Conservation (phyloP, 2,888 invertebrate species). For the Pilophorus perplexus region DNA sequence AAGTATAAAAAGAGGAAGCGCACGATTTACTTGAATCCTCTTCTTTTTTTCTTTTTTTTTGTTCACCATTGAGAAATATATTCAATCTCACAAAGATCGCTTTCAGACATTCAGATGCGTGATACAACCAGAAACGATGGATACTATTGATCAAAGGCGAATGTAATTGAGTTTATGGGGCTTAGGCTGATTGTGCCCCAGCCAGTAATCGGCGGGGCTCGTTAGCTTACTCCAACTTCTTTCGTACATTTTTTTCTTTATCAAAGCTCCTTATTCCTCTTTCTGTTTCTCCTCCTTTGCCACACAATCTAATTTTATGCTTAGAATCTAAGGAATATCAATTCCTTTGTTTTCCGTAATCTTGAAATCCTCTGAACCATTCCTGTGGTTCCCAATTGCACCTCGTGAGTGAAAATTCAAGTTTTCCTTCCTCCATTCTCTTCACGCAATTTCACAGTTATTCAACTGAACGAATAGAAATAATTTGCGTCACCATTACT, state of each 20-base stretch:
- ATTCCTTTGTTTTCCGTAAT: constrained; percentile 33
- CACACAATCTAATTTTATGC: constrained; percentile 30
- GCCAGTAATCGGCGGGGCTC: constrained; percentile 15
- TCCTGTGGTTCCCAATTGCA: not conserved
- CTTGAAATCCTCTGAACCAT: not conserved
- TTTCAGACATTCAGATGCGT: not conserved
- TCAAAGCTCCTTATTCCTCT: constrained; percentile 31
- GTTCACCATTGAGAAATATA: not conserved
- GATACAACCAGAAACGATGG: too few species aligned
- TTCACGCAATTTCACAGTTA: too few species aligned
- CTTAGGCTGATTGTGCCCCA: constrained; percentile 15
- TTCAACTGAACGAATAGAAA: too few species aligned
- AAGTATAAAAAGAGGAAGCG: too few species aligned
- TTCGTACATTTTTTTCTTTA: constrained; percentile 18
- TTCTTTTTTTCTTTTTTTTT: not conserved
- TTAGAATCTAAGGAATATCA: constrained; percentile 29
- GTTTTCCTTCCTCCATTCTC: not conserved
- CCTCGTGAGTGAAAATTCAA: constrained; percentile 5
- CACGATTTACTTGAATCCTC: not conserved
- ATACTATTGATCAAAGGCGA: constrained; percentile 2
- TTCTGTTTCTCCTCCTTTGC: constrained; percentile 8
- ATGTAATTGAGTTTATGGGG: constrained; percentile 18
- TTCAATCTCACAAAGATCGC: too few species aligned
- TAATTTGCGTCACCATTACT: too few species aligned
- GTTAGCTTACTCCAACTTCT: constrained; percentile 11